Evolutionary conservation across 2,888 invertebrate species (phyloP).

Genomic region (Tetranychus piercei): DNA sequence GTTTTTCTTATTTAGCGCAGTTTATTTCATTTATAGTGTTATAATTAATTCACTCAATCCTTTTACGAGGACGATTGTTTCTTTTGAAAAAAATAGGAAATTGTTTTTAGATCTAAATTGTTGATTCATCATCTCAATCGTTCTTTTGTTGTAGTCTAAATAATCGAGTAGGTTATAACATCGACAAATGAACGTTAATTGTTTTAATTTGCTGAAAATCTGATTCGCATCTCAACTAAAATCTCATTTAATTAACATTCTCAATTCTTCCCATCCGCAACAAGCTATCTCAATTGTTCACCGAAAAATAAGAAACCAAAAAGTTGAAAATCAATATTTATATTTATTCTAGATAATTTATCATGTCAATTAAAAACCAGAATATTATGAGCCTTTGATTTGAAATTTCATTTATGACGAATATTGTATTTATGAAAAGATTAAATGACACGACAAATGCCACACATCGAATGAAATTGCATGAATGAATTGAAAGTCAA

Average conservation of each 20-base stretch:
- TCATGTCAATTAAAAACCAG: neutral
- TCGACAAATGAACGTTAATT: neutral
- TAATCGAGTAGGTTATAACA: neutral
- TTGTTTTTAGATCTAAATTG: neutral
- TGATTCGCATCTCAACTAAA: neutral
- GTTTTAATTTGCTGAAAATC: neutral
- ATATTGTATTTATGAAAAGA: neutral
- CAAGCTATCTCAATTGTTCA: neutral
- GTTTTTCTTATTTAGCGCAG: neutral
- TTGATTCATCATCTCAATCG: neutral
- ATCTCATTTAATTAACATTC: neutral
- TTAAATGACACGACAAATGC: no score
- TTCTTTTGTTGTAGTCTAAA: neutral
- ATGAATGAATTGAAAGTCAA: no score
- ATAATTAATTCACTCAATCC: neutral
- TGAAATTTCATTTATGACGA: neutral
- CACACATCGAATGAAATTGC: no score
- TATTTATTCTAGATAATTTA: neutral
- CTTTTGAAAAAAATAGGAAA: neutral
- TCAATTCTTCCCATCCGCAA: neutral
- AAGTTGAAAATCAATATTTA: neutral
- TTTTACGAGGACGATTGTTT: neutral
- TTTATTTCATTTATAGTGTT: neutral
- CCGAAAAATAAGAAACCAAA: neutral
- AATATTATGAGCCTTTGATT: neutral